A percentile compares a stretch with the other conserved stretches of the same genome.
These are phyloP conservation scores for Corvus moneduloides DNA, from an alignment of 2,113 vertebrate genomes.

Conservation along the genomic window DNA sequence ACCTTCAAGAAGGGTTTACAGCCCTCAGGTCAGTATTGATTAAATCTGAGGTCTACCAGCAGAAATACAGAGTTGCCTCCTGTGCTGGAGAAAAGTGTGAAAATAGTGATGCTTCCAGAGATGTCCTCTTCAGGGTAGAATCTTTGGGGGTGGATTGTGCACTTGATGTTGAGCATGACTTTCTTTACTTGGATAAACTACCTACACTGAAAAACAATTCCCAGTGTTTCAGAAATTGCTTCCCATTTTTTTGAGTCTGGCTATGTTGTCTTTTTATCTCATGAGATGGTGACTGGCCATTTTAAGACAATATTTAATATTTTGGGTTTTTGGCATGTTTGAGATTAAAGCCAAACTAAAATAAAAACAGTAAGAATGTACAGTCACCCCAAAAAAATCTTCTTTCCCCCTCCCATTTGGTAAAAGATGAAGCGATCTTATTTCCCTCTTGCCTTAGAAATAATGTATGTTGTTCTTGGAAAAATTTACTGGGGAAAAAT, in stretches of 20 bases:
- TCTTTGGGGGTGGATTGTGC: rapidly evolving
- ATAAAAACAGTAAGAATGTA: background rate
- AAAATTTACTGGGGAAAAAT: background rate
- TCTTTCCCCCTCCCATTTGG: background rate
- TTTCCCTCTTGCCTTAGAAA: background rate
- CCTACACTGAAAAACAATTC: background rate
- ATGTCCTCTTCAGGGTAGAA: background rate
- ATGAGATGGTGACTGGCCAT: background rate
- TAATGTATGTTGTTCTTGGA: background rate
- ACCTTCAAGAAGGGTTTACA: background rate
- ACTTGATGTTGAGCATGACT: background rate
- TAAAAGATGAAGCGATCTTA: background rate
- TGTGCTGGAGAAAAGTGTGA: background rate
- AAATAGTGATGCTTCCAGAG: background rate
- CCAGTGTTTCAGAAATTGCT: background rate
- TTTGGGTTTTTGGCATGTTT: background rate
- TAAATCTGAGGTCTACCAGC: background rate
- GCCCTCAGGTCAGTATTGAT: background rate
- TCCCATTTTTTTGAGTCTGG: background rate
- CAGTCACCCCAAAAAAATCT: background rate
- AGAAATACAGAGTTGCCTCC: background rate
- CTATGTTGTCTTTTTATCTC: background rate
- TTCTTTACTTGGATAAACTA: background rate
- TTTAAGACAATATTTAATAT: background rate
- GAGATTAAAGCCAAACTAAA: background rate